Conservation (phyloP, 1,140 invertebrate species). For the Heterodera schachtii region DNA sequence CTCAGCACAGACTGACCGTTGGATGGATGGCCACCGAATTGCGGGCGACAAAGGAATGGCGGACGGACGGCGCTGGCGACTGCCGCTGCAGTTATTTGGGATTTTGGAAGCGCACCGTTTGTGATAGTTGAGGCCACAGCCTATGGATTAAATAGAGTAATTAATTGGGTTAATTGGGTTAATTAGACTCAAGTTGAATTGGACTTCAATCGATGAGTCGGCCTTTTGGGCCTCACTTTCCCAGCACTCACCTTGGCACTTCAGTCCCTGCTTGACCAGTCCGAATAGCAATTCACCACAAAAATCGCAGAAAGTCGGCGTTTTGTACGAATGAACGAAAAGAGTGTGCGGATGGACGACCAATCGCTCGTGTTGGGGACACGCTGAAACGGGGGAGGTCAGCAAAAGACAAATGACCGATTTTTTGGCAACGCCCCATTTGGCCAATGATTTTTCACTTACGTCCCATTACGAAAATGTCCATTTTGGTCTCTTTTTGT, state of each 20-base stretch:
- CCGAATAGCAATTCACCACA: slow-evolving; percentile 99
- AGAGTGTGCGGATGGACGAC: slow-evolving; percentile 82
- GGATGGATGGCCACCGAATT: slow-evolving; percentile 66
- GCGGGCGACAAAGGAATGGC: slow-evolving; percentile 64
- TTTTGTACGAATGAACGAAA: slow-evolving; percentile 93
- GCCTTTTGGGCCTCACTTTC: no score
- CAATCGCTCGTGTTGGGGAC: slow-evolving; percentile 62
- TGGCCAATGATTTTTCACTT: slow-evolving; percentile 11
- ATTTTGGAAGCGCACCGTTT: slow-evolving; percentile 97
- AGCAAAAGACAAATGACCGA: slow-evolving; percentile 33
- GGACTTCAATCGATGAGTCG: no score
- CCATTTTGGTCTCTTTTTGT: slow-evolving; percentile 25
- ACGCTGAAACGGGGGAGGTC: slow-evolving; percentile 42
- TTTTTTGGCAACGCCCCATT: neutral
- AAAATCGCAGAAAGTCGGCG: slow-evolving; percentile 97
- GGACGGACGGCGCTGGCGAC: slow-evolving; percentile 63
- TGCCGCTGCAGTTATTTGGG: slow-evolving; percentile 86
- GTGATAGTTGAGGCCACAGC: slow-evolving; percentile 95
- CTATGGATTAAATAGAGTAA: slow-evolving; percentile 71
- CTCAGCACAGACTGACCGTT: slow-evolving; percentile 66
- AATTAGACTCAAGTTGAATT: no score
- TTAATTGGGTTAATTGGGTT: no score
- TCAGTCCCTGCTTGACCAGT: slow-evolving; percentile 92
- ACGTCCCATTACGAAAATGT: slow-evolving; percentile 45
- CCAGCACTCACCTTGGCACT: slow-evolving; percentile 81